These are phyloP conservation scores for Lamprotornis superbus DNA, from an alignment of 2,113 vertebrate genomes.

Conservation along the genomic window DNA sequence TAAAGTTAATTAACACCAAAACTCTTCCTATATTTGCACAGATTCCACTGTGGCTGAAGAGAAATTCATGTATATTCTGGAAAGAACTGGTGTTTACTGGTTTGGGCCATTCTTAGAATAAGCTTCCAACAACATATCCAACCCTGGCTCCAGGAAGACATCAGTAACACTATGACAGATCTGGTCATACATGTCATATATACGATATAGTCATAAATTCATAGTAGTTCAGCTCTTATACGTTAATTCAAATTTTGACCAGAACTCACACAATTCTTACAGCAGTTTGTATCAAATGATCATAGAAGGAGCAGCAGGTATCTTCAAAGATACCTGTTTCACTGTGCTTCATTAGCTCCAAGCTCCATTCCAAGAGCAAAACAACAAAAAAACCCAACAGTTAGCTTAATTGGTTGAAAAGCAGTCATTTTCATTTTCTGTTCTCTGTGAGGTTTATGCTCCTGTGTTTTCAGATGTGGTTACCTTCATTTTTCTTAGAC, in stretches of 20 bases:
- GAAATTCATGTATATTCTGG: neutral
- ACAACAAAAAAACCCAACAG: neutral
- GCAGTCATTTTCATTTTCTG: conserved; percentile 23
- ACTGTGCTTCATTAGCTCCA: neutral
- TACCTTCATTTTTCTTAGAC: conserved; percentile 19
- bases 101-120: neutral
- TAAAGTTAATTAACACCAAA: neutral
- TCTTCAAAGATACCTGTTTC: neutral
- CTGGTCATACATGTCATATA: fast-evolving
- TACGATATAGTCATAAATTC: neutral
- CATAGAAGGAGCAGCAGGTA: neutral
- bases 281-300: neutral
- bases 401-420: conserved; percentile 11
- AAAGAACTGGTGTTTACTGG: neutral
- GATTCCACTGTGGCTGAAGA: neutral
- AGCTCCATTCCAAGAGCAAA: neutral
- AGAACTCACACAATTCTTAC: neutral
- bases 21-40: fast-evolving
- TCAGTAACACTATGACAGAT: neutral
- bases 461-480: conserved; percentile 48
- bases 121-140: neutral
- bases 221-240: neutral
- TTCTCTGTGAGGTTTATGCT: conserved; percentile 10
- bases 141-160: neutral
- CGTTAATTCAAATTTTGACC: neutral